phyloP scores from a whole-genome alignment of 1,140 invertebrate genomes.

The Lasaia peninsularis region DNA sequence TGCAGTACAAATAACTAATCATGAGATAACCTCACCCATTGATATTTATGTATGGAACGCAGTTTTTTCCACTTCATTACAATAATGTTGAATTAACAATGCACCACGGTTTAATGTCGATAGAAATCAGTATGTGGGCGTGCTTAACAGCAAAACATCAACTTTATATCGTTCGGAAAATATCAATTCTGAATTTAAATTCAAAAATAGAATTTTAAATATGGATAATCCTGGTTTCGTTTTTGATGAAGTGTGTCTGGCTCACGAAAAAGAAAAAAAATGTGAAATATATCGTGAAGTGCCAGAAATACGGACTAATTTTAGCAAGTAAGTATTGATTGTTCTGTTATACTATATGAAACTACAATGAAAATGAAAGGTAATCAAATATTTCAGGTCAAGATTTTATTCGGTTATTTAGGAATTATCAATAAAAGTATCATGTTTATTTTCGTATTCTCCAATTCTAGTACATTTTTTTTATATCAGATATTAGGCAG shows the following conservation, averaged over 20 bases:
- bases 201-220: background rate
- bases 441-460: too few relatives aligned
- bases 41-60: constrained; percentile 10
- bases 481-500: too few relatives aligned
- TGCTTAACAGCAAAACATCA: constrained; percentile 14
- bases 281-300: background rate
- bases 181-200: background rate
- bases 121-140: constrained; percentile 30
- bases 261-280: background rate
- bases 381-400: too few relatives aligned
- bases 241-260: background rate
- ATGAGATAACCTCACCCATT: background rate
- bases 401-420: too few relatives aligned
- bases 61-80: constrained; percentile 26
- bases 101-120: constrained; percentile 25
- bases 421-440: too few relatives aligned
- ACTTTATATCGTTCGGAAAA: background rate
- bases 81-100: constrained; percentile 41
- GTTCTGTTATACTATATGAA: too few relatives aligned
- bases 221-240: constrained; percentile 13
- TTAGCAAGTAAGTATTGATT: background rate
- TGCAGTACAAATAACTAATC: background rate
- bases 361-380: too few relatives aligned
- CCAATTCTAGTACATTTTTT: too few relatives aligned
- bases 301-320: background rate